A percentile compares a stretch with the other conserved stretches of the same genome.
Conservation (phyloP, 2,888 invertebrate genomes). For the Sabellastarte sp. region DNA sequence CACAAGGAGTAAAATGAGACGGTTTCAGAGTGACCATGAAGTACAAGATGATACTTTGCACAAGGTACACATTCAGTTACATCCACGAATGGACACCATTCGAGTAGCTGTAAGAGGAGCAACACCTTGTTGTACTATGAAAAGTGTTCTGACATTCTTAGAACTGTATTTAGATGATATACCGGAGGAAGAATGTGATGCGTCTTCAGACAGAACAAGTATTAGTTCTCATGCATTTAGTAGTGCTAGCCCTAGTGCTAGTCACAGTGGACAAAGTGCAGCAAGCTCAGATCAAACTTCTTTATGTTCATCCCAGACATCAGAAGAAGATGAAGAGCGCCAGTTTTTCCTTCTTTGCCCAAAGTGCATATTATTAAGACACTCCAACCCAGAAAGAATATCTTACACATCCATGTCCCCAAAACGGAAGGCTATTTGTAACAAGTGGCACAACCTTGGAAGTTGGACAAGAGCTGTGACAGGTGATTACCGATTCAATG, state of each 20-base stretch:
- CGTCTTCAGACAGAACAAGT: slow-evolving; percentile 23
- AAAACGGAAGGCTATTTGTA: slow-evolving; percentile 33
- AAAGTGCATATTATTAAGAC: slow-evolving; percentile 31
- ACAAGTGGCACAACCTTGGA: slow-evolving; percentile 36
- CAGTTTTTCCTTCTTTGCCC: slow-evolving; percentile 32
- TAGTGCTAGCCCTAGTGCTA: slow-evolving; percentile 13
- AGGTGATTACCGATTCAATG: slow-evolving; percentile 31
- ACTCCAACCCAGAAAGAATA: slow-evolving; percentile 31
- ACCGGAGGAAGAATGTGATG: slow-evolving; percentile 28
- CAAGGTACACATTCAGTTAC: slow-evolving; percentile 34
- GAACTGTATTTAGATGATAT: slow-evolving; percentile 34
- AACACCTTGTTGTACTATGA: slow-evolving; percentile 36
- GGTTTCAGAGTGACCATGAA: slow-evolving; percentile 4
- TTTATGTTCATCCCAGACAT: slow-evolving; percentile 6
- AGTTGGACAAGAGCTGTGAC: slow-evolving; percentile 35
- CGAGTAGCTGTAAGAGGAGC: slow-evolving; percentile 31
- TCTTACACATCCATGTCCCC: slow-evolving; percentile 23
- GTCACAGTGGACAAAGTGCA: slow-evolving; percentile 4
- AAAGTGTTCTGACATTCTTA: slow-evolving; percentile 32
- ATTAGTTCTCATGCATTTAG: slow-evolving; percentile 18
- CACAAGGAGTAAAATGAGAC: slow-evolving; percentile 19
- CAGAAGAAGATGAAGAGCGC: slow-evolving; percentile 22
- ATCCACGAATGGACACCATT: slow-evolving; percentile 28
- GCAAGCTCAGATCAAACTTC: slow-evolving; percentile 23
- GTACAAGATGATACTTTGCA: slow-evolving; percentile 28